Base-by-base conservation (phyloP, 2,888 invertebrate species). In the Mythimna lalbum region DNA sequence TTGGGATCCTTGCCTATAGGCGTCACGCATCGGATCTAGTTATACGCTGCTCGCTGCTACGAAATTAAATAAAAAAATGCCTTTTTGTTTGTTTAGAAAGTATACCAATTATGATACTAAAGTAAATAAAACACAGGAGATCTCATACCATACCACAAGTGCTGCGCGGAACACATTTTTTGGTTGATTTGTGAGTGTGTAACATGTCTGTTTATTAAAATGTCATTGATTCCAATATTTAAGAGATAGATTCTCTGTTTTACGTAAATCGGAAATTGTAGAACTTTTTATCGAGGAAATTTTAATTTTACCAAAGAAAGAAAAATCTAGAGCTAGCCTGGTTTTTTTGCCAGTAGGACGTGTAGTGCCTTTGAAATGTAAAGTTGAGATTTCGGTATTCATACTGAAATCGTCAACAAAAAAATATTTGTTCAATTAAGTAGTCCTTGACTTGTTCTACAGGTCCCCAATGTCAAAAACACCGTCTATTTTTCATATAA, bases 401-500 rank as follows among this genome's bases (percentile, higher is more conserved):
- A n/a, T n/a, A n/a, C n/a, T n/a, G n/a, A 0, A n/a, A 47, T 21
- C 5, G 33, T 33, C 9, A 49, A 69, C 4, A 27, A 19, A 19
- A 55, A 55, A 27, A 68, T 23, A 36, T 47, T 27, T 14, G 14
- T 36, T 33, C 17, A 23, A 33, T 19, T 23, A 64, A 19, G 27
- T 63, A 23, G 10, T 36, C 31, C 1, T 47, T 47, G 10, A 63
- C 31, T 52, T 39, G 33, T 17, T 52, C 14, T 10, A 39, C n/a
- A 33, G 52, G 1, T n/a, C 7, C 17, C 3, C 2, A 21, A 21
- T 27, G 14, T 73, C 19, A 53, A 73, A 63, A 56, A 31, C 10
- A 55, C n/a, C 31, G 56, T 49, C 55, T 63, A n/a, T 39, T 39
- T 7, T 50, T 64, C 55, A 73, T 63, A n/a, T 19, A 33, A 56